These are phyloP conservation scores for Egretta garzetta DNA, from an alignment of 2,113 vertebrate genomes.

Conservation along the genomic window DNA sequence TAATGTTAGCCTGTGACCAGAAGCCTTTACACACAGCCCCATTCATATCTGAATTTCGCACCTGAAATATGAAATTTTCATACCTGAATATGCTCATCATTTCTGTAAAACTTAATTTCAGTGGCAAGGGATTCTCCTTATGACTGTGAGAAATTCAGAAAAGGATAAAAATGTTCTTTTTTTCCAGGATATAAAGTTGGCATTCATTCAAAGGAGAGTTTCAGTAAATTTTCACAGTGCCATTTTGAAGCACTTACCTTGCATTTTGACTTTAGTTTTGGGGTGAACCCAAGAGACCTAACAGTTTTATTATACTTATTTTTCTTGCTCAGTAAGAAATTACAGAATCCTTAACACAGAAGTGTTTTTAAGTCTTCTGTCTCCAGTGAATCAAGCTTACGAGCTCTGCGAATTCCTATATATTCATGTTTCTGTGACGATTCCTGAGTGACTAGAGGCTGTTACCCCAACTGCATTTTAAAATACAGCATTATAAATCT, in stretches of 20 bases:
- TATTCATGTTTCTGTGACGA: not conserved
- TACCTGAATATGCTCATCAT: not conserved
- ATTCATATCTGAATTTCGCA: not conserved
- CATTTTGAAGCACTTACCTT: not conserved
- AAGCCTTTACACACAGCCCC: not conserved
- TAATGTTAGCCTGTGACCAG: not conserved
- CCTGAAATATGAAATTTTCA: not conserved
- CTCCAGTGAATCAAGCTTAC: not conserved
- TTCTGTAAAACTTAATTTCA: not conserved
- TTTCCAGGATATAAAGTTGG: not conserved
- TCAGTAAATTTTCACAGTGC: not conserved
- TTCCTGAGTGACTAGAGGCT: not conserved
- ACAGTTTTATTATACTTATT: not conserved
- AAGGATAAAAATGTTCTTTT: not conserved
- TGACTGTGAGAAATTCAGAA: not conserved
- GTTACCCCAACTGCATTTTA: not conserved
- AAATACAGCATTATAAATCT: not conserved
- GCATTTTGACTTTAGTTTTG: not conserved
- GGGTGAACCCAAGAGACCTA: not conserved
- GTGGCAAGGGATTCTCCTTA: not conserved
- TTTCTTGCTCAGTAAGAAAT: not conserved
- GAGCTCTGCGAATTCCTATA: not conserved
- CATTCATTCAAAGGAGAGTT: not conserved
- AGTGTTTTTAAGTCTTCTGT: not conserved
- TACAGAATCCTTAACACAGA: not conserved